Conservation (phyloP, 2,113 vertebrate species). For the Oceanodroma tethys region DNA sequence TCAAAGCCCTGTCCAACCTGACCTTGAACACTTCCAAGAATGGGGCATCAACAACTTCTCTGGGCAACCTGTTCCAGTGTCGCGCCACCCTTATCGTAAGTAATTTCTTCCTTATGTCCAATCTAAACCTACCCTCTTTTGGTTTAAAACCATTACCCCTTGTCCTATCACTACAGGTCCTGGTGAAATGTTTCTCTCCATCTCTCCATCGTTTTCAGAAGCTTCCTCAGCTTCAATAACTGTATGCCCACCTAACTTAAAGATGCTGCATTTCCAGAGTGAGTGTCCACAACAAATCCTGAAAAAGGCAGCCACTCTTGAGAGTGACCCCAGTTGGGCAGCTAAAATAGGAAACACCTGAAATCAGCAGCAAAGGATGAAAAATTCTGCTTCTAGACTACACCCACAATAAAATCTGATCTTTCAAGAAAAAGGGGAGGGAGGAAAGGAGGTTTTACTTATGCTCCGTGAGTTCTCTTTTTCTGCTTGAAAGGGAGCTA, state of each 20-base stretch:
- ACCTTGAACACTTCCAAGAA: background rate
- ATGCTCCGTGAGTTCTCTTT: background rate
- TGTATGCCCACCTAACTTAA: background rate
- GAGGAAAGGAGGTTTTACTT: background rate
- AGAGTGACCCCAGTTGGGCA: accelerated
- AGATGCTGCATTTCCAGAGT: background rate
- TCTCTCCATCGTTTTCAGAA: background rate
- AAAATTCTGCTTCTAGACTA: background rate
- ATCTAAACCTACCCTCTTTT: background rate
- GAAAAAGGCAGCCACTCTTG: background rate
- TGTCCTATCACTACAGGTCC: background rate
- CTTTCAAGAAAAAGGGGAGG: background rate
- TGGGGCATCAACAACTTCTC: background rate
- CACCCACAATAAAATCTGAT: background rate
- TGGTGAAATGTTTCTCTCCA: background rate
- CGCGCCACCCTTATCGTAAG: accelerated
- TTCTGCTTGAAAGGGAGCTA: background rate
- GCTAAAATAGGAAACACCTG: background rate
- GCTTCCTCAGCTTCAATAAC: background rate
- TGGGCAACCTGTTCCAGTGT: background rate
- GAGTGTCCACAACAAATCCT: background rate
- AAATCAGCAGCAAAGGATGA: background rate
- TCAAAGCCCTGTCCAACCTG: background rate
- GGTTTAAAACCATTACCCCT: accelerated
- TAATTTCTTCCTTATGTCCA: background rate